Base-by-base conservation (phyloP, 1,140 invertebrate species). In the Rhyzopertha dominica region DNA sequence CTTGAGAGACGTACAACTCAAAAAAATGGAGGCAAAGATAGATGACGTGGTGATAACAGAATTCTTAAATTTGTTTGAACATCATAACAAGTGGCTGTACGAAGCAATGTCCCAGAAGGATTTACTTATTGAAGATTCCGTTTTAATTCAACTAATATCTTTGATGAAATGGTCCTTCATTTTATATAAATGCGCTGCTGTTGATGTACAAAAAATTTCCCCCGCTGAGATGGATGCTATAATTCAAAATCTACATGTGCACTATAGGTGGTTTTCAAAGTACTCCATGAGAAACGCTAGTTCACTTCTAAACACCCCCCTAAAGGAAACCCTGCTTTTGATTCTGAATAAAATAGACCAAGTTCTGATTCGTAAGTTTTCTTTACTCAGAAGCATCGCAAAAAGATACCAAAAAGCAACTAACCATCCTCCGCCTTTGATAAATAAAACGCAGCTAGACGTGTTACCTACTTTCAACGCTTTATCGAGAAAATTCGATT, bases 231-330 rank as follows among this genome's bases (percentile, higher is more conserved):
- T 19, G 18, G 12, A 30, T n/a, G 24, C 28, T 8, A 17, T 46
- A 10, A 17, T 46, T 1, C 20, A 23, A 10, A 24, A 46, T 50
- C 19, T 45, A 20, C 22, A 19, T 40, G 56, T 75, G 5, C 73
- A 76, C 50, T 73, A 70, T 43, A 74, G 72, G 61, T 78, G 75
- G 75, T 54, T 76, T n/a, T 49, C 67, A 29, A 77, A 76, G 56
- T 63, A 71, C 63, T 61, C 74, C 24, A 53, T 75, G 5, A 42
- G 56, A 61, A 37, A 23, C 74, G 16, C n/a, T n/a, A n/a, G n/a
- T n/a, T n/a, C n/a, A n/a, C n/a, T n/a, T n/a, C n/a, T n/a, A n/a
- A n/a, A n/a, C n/a, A n/a, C n/a, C n/a, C n/a, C n/a, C n/a, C n/a
- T n/a, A n/a, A n/a, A n/a, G 4, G 42, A 54, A 14, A 46, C 51